These are phyloP conservation scores for Sebastes minor DNA, from an alignment of 2,797 vertebrate species.

Conservation along the genomic window DNA sequence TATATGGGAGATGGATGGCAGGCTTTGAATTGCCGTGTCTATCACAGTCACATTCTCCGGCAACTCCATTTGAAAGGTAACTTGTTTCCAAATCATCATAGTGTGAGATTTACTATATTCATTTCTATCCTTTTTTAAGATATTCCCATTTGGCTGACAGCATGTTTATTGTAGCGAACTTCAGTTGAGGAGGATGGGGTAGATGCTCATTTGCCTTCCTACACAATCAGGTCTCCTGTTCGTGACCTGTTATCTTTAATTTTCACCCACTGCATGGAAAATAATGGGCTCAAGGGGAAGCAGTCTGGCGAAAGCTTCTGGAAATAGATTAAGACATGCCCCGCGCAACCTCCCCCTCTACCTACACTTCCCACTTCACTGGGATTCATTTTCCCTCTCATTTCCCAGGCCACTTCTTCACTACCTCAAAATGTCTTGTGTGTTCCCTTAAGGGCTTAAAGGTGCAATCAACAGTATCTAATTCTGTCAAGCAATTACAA, in stretches of 20 bases:
- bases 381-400: conserved; percentile 77
- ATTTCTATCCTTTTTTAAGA: conserved; percentile 25
- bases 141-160: conserved; percentile 1
- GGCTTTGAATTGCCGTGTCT: conserved; percentile 20
- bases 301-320: conserved; percentile 68
- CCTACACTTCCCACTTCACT: conserved; percentile 59
- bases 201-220: conserved; percentile 53
- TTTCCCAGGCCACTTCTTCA: conserved; percentile 70
- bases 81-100: conserved; percentile 7
- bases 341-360: conserved; percentile 55
- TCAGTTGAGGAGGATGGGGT: not conserved
- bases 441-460: conserved; percentile 27
- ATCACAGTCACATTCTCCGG: conserved; percentile 5
- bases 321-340: conserved; percentile 78
- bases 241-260: conserved; percentile 73
- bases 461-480: conserved; percentile 38
- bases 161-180: conserved; percentile 17
- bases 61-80: conserved; percentile 27
- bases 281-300: conserved; percentile 69
- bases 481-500: conserved; percentile 45
- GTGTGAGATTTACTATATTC: conserved; percentile 8
- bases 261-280: conserved; percentile 61
- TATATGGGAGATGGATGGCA: conserved; percentile 14
- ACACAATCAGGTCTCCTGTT: conserved; percentile 50
- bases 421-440: conserved; percentile 40